These are phyloP conservation scores for Tyrannus savana DNA, from an alignment of 2,113 vertebrate genomes.

Conservation along the genomic window DNA sequence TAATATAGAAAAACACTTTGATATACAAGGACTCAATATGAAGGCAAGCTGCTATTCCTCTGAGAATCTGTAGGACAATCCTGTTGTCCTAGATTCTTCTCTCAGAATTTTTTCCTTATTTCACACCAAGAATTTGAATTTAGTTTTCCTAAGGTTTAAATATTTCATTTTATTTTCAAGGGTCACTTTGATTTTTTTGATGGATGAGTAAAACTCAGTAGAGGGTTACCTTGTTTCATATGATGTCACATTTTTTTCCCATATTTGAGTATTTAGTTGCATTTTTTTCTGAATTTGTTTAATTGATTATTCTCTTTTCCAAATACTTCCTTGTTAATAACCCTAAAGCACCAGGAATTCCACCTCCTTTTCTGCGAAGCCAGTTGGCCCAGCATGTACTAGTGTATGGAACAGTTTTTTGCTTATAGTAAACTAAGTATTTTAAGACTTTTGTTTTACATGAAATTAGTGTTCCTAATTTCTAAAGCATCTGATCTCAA, in stretches of 20 bases:
- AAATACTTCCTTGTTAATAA: not conserved
- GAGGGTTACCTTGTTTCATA: not conserved
- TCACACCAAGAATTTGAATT: not conserved
- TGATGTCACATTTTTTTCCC: not conserved
- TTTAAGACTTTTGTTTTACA: not conserved
- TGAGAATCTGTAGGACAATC: not conserved
- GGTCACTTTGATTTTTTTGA: not conserved
- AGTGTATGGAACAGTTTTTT: not conserved
- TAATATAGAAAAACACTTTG: not conserved
- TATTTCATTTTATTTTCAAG: not conserved
- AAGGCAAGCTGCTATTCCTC: not conserved
- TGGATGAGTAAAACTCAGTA: not conserved
- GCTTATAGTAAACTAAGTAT: not conserved
- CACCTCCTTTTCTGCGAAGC: not conserved
- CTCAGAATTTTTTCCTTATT: not conserved
- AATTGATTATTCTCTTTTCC: not conserved
- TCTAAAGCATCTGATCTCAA: not conserved
- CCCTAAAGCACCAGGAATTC: not conserved
- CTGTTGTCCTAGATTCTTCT: not conserved
- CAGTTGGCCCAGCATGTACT: not conserved
- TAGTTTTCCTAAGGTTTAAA: not conserved
- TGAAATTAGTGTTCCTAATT: not conserved
- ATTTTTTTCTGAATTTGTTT: not conserved
- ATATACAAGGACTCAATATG: not conserved
- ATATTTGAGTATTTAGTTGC: not conserved